Evolutionary conservation across 92 coral and sea anemone species (phyloP).

Genomic region (Epizoanthus scotinus): DNA sequence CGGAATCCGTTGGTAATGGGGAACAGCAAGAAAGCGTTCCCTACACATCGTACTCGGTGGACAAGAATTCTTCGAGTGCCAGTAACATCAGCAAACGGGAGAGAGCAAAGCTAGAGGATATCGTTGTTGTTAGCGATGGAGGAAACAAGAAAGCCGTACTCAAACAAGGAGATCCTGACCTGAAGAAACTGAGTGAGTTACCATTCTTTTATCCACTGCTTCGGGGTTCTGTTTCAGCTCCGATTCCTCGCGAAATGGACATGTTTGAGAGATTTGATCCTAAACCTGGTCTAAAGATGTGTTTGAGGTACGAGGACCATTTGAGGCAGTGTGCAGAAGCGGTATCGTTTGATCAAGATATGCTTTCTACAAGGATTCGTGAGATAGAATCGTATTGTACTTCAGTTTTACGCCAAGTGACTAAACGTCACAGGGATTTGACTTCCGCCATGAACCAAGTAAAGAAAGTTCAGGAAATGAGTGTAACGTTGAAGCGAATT

Average conservation of each 20-base stretch:
- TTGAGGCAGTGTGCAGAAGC: slow-evolving; percentile 95
- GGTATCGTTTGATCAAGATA: slow-evolving; percentile 93
- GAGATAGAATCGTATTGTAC: slow-evolving; percentile 79
- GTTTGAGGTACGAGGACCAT: slow-evolving; percentile 77
- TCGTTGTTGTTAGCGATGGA: slow-evolving; percentile 82
- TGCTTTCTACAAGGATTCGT: slow-evolving; percentile 76
- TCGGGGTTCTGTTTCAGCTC: slow-evolving; percentile 70
- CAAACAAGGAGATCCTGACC: slow-evolving; percentile 70
- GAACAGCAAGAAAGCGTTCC: slow-evolving; percentile 48
- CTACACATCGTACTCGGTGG: slow-evolving; percentile 66
- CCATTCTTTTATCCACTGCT: slow-evolving; percentile 74
- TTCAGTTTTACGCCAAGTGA: slow-evolving; percentile 67
- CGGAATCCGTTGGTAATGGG: slow-evolving; percentile 9
- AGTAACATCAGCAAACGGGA: slow-evolving; percentile 42
- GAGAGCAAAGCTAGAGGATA: slow-evolving; percentile 77
- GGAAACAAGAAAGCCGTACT: slow-evolving; percentile 51
- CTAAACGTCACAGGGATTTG: slow-evolving; percentile 71
- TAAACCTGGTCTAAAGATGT: slow-evolving; percentile 59
- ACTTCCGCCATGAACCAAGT: slow-evolving; percentile 69
- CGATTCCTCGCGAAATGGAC: slow-evolving; percentile 71
- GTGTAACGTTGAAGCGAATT: slow-evolving; percentile 68
- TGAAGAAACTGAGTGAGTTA: slow-evolving; percentile 58
- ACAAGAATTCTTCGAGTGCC: slow-evolving; percentile 55
- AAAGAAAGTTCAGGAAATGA: slow-evolving; percentile 87
- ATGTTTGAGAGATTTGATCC: slow-evolving; percentile 71